Conservation (phyloP, 1,140 invertebrate genomes). For the Drosophila aff. region DNA sequence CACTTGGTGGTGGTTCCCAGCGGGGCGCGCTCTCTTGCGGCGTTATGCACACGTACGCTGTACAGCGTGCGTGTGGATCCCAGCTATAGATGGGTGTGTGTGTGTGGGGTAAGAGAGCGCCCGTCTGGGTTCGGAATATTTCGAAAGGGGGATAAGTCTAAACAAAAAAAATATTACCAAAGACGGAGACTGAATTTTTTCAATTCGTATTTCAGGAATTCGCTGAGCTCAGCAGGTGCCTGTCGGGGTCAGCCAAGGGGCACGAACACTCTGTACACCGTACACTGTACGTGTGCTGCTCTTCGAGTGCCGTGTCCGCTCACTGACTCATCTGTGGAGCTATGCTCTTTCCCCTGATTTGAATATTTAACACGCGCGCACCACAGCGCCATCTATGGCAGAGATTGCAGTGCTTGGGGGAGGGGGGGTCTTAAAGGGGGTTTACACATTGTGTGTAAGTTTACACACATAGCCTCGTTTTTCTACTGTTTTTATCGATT, state of each 20-base stretch:
- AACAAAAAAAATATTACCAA: background rate
- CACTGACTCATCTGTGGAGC: slow-evolving; percentile 30
- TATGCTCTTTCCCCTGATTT: slow-evolving; percentile 57
- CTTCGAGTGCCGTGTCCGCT: slow-evolving; percentile 15
- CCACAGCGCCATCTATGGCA: slow-evolving; percentile 73
- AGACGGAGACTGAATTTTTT: background rate
- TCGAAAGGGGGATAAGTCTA: slow-evolving; percentile 1
- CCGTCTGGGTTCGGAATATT: slow-evolving; percentile 12
- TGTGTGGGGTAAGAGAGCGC: slow-evolving; percentile 39
- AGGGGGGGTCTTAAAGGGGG: slow-evolving; percentile 28
- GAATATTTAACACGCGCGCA: slow-evolving; percentile 64
- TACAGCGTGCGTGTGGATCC: slow-evolving; percentile 55
- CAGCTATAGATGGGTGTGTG: background rate
- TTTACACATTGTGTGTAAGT: slow-evolving; percentile 55
- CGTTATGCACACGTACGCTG: slow-evolving; percentile 78
- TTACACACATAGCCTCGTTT: slow-evolving; percentile 11
- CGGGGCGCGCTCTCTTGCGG: slow-evolving; percentile 57
- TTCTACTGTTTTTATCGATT: background rate
- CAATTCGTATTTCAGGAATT: slow-evolving; percentile 19
- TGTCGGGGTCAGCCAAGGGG: slow-evolving; percentile 18
- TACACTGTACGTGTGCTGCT: slow-evolving; percentile 52
- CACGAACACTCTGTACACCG: slow-evolving; percentile 15
- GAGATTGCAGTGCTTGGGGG: slow-evolving; percentile 51
- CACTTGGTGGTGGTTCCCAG: slow-evolving; percentile 31
- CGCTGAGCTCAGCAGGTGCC: slow-evolving; percentile 59